Conservation (phyloP, 2,888 invertebrate genomes). For the Marasmarcha lunaedactyla region DNA sequence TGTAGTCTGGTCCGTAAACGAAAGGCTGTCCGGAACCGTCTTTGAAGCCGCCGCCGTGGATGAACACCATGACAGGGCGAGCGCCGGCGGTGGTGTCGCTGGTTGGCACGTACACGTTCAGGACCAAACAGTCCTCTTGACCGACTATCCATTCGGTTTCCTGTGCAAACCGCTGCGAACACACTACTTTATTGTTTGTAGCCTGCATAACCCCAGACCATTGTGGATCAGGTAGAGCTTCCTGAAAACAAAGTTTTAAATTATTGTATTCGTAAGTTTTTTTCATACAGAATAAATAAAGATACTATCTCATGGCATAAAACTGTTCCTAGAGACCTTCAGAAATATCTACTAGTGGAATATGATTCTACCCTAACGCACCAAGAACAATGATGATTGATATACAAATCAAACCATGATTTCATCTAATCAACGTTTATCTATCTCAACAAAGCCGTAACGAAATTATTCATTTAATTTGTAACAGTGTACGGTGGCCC, state of each 20-base stretch:
- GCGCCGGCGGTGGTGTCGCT: constrained; percentile 10
- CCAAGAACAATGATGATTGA: too few relatives aligned
- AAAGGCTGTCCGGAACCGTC: constrained; percentile 28
- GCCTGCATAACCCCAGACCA: not conserved
- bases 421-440: too few relatives aligned
- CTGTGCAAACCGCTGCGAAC: not conserved
- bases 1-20: constrained; percentile 31
- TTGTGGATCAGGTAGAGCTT: not conserved
- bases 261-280: too few relatives aligned
- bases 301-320: too few relatives aligned
- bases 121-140: not conserved
- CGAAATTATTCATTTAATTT: too few relatives aligned
- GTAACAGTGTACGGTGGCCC: too few relatives aligned
- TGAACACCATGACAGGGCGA: constrained; percentile 34
- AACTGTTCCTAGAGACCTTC: too few relatives aligned
- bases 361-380: too few relatives aligned
- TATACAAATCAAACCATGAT: too few relatives aligned
- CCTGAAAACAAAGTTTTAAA: not conserved
- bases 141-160: not conserved
- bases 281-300: too few relatives aligned
- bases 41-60: constrained; percentile 33
- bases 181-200: not conserved
- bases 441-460: too few relatives aligned
- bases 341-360: too few relatives aligned
- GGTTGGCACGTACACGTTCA: not conserved